Conservation (phyloP, 2,888 invertebrate genomes). For the Chalcosyrphus nemorum region DNA sequence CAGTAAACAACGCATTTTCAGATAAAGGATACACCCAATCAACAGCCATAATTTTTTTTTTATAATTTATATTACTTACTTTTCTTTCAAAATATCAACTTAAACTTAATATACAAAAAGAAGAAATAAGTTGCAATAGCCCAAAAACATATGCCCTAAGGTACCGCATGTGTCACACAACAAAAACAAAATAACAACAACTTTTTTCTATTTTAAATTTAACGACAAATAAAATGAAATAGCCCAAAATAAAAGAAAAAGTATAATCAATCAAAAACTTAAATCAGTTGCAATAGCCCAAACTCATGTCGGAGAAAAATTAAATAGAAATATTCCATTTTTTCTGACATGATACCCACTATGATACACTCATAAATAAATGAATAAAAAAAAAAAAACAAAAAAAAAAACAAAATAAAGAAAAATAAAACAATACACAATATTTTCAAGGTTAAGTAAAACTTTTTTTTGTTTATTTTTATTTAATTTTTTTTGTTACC, state of each 20-base stretch:
- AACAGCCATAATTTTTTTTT: constrained; percentile 48
- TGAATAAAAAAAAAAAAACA: constrained; percentile 17
- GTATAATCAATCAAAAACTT: constrained; percentile 17
- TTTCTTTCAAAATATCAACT: not conserved
- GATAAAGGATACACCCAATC: constrained; percentile 68
- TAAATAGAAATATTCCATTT: not conserved
- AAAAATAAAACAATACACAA: constrained; percentile 23
- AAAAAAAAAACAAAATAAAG: constrained; percentile 5
- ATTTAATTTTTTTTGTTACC: not conserved
- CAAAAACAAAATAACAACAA: constrained; percentile 28
- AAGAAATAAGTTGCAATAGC: constrained; percentile 67
- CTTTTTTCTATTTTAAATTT: constrained; percentile 24
- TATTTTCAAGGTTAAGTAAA: constrained; percentile 6
- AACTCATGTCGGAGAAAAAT: constrained; percentile 39
- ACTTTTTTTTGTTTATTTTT: not conserved
- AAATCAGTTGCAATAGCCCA: constrained; percentile 72
- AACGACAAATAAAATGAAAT: constrained; percentile 49
- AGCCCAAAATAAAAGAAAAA: constrained; percentile 58
- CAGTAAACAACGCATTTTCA: constrained; percentile 64
- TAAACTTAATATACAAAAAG: constrained; percentile 10
- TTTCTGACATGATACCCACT: constrained; percentile 44
- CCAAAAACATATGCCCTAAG: constrained; percentile 53
- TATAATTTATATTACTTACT: not conserved
- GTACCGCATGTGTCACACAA: constrained; percentile 59
- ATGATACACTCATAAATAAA: constrained; percentile 27